Percentiles rank a stretch among this genome's conserved stretches.
phyloP scores from a whole-genome alignment of 2,888 invertebrate species.

The Sesamia inferens region DNA sequence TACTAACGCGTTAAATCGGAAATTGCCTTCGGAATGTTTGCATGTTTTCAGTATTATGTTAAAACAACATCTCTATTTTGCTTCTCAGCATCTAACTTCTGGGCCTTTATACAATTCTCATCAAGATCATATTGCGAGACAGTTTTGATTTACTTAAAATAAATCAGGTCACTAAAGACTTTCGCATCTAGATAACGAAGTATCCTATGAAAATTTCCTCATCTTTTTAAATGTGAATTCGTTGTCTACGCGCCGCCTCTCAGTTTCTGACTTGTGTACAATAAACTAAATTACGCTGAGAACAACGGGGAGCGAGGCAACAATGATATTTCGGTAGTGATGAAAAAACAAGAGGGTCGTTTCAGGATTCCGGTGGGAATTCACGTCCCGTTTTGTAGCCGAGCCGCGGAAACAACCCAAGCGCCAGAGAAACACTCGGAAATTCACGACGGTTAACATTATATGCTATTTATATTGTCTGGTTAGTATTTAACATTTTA shows the following conservation, averaged over 20 bases:
- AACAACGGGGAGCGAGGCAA: slow-evolving; percentile 79
- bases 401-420: slow-evolving; percentile 69
- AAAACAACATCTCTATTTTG: background rate
- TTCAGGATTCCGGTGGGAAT: slow-evolving; percentile 84
- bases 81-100: background rate
- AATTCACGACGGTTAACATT: slow-evolving; percentile 72
- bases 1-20: slow-evolving; percentile 16
- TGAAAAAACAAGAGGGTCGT: slow-evolving; percentile 86
- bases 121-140: slow-evolving; percentile 15
- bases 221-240: slow-evolving; percentile 73
- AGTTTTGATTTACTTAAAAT: slow-evolving; percentile 20
- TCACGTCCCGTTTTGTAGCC: slow-evolving; percentile 76
- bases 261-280: slow-evolving; percentile 80
- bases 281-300: slow-evolving; percentile 85
- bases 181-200: slow-evolving; percentile 68
- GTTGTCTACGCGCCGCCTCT: slow-evolving; percentile 69
- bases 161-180: slow-evolving; percentile 39
- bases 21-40: slow-evolving; percentile 19
- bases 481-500: slow-evolving; percentile 62
- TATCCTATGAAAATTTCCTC: slow-evolving; percentile 72
- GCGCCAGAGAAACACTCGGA: slow-evolving; percentile 78
- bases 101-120: slow-evolving; percentile 1
- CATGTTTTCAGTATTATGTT: slow-evolving; percentile 11
- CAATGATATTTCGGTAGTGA: slow-evolving; percentile 85
- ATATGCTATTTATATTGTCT: slow-evolving; percentile 74